Evolutionary conservation across 2,888 invertebrate species (phyloP), one percentile per base, ranked within the genome.

Genomic region (Melinopterus prodromus): DNA sequence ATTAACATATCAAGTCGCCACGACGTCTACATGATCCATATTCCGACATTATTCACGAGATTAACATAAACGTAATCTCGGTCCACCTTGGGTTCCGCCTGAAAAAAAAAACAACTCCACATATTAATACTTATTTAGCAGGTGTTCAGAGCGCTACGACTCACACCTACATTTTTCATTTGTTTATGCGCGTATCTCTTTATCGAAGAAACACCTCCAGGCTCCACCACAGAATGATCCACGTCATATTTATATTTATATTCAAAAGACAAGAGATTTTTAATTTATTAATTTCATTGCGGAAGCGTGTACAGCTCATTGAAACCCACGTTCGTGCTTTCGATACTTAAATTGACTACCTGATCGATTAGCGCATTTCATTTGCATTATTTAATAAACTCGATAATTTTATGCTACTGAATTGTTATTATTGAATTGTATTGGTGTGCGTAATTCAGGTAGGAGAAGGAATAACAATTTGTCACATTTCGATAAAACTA

Each of bases 91-190:
- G 12, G 53, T 53, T 2, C 53, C 53, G 53, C 53, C 12, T 12
- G 53, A 53, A 53, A 7, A 53, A 53, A 53, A 53, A 53, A 53
- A 53, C 53, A 53, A 53, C 53, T 53, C 53, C 53, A 53, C 53
- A 53, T 53, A 53, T 53, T 53, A 53, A 53, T 53, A 53, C 53
- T 53, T 53, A 53, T 53, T 53, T 53, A 53, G 53, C 53, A 53
- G 53, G 53, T 53, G 53, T 53, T 53, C 53, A 53, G 53, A 12
- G 9, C 7, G 53, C 53, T 53, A 1, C 2, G 53, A 4, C 7
- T 53, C 53, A 53, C 53, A 53, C 53, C 53, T 53, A 53, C 53
- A 53, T 53, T 53, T 53, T 53, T 53, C 12, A 53, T 53, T 53
- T 53, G 53, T 53, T 53, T 53, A 53, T 53, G 53, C 53, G 53